Evolutionary conservation across 2,113 vertebrate species (phyloP).

Genomic region (Hipposideros armiger): DNA sequence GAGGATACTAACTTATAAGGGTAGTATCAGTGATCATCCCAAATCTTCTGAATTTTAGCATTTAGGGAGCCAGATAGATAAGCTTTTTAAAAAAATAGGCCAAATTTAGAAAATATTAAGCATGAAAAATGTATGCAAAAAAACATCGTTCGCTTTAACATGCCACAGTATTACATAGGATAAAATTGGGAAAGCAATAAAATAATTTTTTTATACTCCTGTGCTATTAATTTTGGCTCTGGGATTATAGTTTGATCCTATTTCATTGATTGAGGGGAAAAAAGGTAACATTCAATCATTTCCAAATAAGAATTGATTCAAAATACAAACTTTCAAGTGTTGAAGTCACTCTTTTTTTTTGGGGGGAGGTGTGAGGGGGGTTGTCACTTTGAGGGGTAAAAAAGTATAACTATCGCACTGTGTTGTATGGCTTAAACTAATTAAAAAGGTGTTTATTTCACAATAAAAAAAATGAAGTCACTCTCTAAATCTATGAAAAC

Average conservation of each 20-base stretch:
- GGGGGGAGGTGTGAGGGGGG: too few relatives aligned
- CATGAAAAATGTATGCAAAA: neutral
- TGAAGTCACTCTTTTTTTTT: neutral
- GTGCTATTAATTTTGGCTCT: neutral
- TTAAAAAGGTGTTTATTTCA: too few relatives aligned
- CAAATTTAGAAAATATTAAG: neutral
- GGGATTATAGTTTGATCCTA: neutral
- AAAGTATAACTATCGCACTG: too few relatives aligned
- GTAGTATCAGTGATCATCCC: neutral
- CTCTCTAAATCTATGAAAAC: neutral
- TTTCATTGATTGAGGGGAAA: neutral
- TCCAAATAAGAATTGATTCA: neutral
- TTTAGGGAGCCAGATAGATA: neutral
- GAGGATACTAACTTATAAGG: neutral
- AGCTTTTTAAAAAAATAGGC: neutral
- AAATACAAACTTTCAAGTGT: neutral
- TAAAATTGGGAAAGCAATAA: neutral
- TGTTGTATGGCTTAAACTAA: too few relatives aligned
- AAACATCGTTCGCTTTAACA: neutral
- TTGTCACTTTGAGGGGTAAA: too few relatives aligned
- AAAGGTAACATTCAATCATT: neutral
- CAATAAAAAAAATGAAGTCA: neutral
- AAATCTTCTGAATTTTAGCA: slow-evolving; percentile 1
- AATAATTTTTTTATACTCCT: neutral
- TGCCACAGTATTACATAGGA: neutral